phyloP scores from a whole-genome alignment of 2,113 vertebrate species.

The Nettapus auritus region DNA sequence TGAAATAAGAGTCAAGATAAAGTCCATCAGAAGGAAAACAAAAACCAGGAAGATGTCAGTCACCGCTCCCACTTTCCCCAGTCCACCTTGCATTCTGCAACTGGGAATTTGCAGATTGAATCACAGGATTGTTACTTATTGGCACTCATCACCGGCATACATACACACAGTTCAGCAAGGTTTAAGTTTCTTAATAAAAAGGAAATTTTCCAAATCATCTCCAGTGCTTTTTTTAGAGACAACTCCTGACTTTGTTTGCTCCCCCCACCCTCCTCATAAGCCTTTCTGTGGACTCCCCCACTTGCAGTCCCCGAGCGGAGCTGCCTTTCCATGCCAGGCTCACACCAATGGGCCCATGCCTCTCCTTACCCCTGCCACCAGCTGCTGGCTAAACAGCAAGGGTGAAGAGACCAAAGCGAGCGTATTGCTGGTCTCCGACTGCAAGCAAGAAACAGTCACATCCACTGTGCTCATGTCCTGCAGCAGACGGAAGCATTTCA shows the following conservation, averaged over 20 bases:
- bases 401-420: not conserved
- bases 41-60: not conserved
- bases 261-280: no score
- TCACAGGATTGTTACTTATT: not conserved
- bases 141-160: not conserved
- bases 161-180: not conserved
- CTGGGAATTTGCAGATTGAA: not conserved
- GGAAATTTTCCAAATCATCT: not conserved
- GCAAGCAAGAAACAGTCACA: not conserved
- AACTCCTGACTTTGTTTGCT: not conserved
- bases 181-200: not conserved
- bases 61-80: not conserved
- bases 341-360: rapidly evolving
- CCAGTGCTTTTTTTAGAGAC: not conserved
- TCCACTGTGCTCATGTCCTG: not conserved
- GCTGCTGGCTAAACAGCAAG: not conserved
- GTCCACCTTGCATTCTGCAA: not conserved
- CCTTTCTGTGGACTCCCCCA: not conserved
- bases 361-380: not conserved
- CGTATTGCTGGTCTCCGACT: not conserved
- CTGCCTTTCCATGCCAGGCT: not conserved
- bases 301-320: not conserved
- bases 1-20: not conserved
- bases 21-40: not conserved
- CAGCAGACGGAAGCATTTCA: not conserved